Conservation (phyloP, 1,140 invertebrate species). For the Brachionus angularis region DNA sequence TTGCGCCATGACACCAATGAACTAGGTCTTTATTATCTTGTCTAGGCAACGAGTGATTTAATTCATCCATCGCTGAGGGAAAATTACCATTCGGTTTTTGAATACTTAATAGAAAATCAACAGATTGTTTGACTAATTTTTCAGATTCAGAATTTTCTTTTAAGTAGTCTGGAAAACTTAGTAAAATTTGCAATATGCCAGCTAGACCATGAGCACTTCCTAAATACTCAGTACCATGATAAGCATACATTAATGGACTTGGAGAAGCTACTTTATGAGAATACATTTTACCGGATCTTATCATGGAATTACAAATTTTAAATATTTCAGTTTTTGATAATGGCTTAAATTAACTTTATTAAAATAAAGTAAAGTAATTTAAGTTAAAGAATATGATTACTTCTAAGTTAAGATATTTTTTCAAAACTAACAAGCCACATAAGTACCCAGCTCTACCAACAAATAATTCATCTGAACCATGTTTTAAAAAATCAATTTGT, state of each 20-base stretch:
- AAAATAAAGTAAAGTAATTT: not conserved
- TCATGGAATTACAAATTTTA: conserved; percentile 27
- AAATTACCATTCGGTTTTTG: conserved; percentile 72
- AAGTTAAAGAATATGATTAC: not conserved
- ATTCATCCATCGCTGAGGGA: conserved; percentile 70
- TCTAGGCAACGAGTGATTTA: conserved; percentile 54
- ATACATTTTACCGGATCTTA: conserved; percentile 25
- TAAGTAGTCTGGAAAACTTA: conserved; percentile 66
- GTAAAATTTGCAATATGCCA: conserved; percentile 69
- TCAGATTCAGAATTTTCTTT: conserved; percentile 60
- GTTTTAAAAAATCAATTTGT: conserved; percentile 17
- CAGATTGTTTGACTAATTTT: conserved; percentile 61
- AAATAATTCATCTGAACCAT: conserved; percentile 71
- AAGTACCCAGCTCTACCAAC: conserved; percentile 76
- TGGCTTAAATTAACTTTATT: not conserved
- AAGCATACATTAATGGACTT: conserved; percentile 44
- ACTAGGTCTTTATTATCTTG: conserved; percentile 62
- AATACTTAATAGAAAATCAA: conserved; percentile 64
- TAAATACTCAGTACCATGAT: conserved; percentile 36
- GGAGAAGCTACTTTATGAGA: not conserved
- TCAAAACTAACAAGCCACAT: conserved; percentile 15
- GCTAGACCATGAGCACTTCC: conserved; percentile 71
- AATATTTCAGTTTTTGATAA: conserved; percentile 22
- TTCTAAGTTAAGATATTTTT: conserved; percentile 20
- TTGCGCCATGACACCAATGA: conserved; percentile 83